Percentiles rank a stretch among this genome's conserved stretches.
Evolutionary conservation across 1,140 invertebrate genomes (phyloP).

Genomic region (Halictus rubicundus): DNA sequence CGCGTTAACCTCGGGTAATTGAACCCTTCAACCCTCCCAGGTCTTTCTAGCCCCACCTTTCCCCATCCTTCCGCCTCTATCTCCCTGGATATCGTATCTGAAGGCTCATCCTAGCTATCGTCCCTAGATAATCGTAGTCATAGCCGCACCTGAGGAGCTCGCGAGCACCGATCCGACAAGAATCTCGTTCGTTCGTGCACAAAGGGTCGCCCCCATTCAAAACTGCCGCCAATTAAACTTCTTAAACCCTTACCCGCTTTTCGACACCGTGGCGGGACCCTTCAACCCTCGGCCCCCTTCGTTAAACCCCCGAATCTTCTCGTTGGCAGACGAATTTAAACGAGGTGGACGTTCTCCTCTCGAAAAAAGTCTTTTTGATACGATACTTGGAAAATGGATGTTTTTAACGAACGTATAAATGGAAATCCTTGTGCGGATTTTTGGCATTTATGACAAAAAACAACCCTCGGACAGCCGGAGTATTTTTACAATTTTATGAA

Average conservation of each 20-base stretch:
- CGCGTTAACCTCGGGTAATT: conserved; percentile 73
- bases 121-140: not conserved
- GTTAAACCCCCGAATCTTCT: not conserved
- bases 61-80: conserved; percentile 13
- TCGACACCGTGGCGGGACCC: not conserved
- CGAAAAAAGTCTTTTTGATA: no score
- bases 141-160: conserved; percentile 1
- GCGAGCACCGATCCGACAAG: conserved; percentile 33
- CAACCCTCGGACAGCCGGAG: no score
- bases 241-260: not conserved
- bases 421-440: no score
- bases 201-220: not conserved
- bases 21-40: conserved; percentile 54
- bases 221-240: not conserved
- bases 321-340: not conserved
- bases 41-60: not conserved
- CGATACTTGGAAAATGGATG: no score
- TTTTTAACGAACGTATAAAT: no score
- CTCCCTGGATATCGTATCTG: conserved; percentile 3
- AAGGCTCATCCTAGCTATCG: not conserved
- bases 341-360: no score
- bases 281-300: no score
- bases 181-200: not conserved
- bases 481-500: no score
- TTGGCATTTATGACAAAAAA: no score